Percentiles rank a stretch among this genome's conserved stretches.
phyloP scores from a whole-genome alignment of 2,113 vertebrate genomes.

The Chaenogobius annularis region DNA sequence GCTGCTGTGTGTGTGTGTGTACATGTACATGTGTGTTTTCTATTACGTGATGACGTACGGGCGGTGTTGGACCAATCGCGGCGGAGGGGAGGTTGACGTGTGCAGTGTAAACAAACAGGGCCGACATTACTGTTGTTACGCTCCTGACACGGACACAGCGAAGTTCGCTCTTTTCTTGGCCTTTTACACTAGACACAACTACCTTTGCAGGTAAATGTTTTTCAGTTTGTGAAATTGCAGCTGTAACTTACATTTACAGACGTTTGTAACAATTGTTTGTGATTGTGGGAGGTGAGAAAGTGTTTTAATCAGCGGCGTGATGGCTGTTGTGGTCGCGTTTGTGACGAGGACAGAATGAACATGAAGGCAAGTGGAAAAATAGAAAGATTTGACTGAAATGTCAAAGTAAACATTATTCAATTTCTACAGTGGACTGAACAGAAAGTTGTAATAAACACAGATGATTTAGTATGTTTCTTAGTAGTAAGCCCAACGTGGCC shows the following conservation, averaged over 20 bases:
- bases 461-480: background rate
- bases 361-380: background rate
- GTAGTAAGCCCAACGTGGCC: no score
- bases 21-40: no score
- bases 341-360: background rate
- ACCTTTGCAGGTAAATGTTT: background rate
- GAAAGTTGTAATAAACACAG: background rate
- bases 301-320: background rate
- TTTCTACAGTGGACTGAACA: background rate
- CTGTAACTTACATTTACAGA: no score
- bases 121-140: constrained; percentile 6
- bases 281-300: background rate
- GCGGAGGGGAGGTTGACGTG: background rate
- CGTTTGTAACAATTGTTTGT: background rate
- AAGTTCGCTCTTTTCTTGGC: background rate
- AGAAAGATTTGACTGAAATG: background rate
- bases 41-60: background rate
- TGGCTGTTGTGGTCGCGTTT: background rate
- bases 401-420: background rate
- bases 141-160: background rate
- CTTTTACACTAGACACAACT: background rate
- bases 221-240: no score
- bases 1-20: background rate
- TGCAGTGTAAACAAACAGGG: constrained; percentile 3
- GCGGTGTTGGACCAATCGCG: background rate